phyloP scores from a whole-genome alignment of 2,113 vertebrate genomes.

The Anhinga anhinga region DNA sequence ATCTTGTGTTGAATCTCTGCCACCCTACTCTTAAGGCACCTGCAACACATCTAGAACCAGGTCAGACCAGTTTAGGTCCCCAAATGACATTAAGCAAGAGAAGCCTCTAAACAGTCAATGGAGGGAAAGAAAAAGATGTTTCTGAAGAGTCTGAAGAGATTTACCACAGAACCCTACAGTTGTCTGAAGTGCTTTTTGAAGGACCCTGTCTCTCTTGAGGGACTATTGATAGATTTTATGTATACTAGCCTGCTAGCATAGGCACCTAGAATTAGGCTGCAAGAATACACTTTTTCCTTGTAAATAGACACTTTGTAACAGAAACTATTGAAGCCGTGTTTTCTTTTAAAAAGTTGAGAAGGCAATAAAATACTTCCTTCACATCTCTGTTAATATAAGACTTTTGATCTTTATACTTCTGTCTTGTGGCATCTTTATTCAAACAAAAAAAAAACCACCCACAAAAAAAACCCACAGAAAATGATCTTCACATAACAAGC shows the following conservation, averaged over 20 bases:
- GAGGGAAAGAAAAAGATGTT: background rate
- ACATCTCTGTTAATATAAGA: conserved; percentile 29
- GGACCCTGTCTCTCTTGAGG: background rate
- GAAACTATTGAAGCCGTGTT: background rate
- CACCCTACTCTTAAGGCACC: background rate
- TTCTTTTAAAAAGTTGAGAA: conserved; percentile 14
- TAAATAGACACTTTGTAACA: background rate
- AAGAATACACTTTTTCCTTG: background rate
- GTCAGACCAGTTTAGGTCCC: background rate
- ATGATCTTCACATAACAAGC: background rate
- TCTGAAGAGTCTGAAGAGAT: background rate
- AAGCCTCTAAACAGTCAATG: background rate
- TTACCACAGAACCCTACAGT: background rate
- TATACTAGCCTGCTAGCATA: background rate
- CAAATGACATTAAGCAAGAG: background rate
- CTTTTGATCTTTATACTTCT: background rate
- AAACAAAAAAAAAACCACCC: background rate
- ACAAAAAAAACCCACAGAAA: background rate
- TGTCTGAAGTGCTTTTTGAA: background rate
- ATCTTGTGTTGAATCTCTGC: background rate
- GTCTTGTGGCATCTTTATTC: conserved; percentile 17
- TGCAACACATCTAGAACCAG: background rate
- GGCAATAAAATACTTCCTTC: conserved; percentile 33
- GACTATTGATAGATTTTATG: background rate
- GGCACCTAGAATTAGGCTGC: background rate